Percentiles rank a stretch among this genome's conserved stretches.
Evolutionary conservation across 2,797 vertebrate species (phyloP).

Genomic region (Mormyrops boulengeri): DNA sequence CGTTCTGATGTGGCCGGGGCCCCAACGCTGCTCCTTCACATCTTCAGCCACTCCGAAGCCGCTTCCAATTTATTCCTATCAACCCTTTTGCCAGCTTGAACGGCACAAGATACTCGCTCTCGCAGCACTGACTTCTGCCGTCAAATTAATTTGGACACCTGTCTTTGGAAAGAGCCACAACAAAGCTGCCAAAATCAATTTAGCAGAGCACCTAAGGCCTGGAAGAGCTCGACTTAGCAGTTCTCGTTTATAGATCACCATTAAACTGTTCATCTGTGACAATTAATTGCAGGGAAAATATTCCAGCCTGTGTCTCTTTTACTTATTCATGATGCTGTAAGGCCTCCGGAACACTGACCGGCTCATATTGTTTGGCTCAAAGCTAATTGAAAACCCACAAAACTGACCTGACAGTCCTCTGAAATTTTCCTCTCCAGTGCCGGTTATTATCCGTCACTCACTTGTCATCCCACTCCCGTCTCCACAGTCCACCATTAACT

Average conservation of each 20-base stretch:
- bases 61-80: conserved; percentile 24
- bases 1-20: background rate
- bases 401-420: background rate
- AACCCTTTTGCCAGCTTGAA: conserved; percentile 12
- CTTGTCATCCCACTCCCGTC: background rate
- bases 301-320: conserved; percentile 6
- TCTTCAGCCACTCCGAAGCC: conserved; percentile 3
- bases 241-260: conserved; percentile 3
- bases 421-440: background rate
- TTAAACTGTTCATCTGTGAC: conserved; percentile 23
- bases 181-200: conserved; percentile 27
- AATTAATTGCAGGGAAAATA: conserved; percentile 14
- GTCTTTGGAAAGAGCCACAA: conserved; percentile 21
- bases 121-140: conserved; percentile 11
- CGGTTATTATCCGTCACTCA: background rate
- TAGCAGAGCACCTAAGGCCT: conserved; percentile 18
- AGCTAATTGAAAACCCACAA: background rate
- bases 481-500: background rate
- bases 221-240: background rate
- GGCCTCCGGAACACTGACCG: background rate
- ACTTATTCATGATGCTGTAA: background rate
- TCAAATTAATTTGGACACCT: conserved; percentile 29
- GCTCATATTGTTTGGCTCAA: background rate
- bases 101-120: background rate
- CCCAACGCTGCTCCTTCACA: background rate